phyloP scores from a whole-genome alignment of 2,888 invertebrate species.

The Polietes domitor region DNA sequence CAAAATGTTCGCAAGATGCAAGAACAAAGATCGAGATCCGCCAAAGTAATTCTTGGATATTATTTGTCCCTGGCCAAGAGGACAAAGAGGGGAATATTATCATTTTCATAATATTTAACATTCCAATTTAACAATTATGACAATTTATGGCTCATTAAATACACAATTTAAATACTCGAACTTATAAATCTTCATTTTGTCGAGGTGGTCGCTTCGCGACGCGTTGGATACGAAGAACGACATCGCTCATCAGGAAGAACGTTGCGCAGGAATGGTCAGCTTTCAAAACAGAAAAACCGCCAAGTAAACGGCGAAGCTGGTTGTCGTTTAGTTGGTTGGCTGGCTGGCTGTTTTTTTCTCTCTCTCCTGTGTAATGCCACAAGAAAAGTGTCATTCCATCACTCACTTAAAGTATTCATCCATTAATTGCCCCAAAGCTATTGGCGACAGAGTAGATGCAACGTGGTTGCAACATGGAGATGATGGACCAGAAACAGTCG shows the following conservation, averaged over 20 bases:
- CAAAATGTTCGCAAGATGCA: neutral
- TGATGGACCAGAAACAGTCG: constrained; percentile 16
- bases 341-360: neutral
- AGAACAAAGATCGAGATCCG: neutral
- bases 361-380: constrained; percentile 46
- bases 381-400: constrained; percentile 79
- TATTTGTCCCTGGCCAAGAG: neutral
- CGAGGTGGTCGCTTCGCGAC: too few species aligned
- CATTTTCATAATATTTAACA: constrained; percentile 63
- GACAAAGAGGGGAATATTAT: constrained; percentile 47
- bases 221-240: constrained; percentile 6
- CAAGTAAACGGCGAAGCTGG: constrained; percentile 45
- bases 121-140: constrained; percentile 65
- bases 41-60: too few species aligned
- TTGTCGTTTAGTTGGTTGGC: constrained; percentile 52
- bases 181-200: constrained; percentile 60
- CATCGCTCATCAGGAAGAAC: neutral
- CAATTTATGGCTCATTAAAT: constrained; percentile 67
- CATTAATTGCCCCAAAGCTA: constrained; percentile 79
- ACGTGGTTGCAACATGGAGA: constrained; percentile 17
- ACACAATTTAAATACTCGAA: constrained; percentile 64
- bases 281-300: constrained; percentile 49
- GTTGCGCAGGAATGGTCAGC: neutral
- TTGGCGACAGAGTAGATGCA: constrained; percentile 65
- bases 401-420: constrained; percentile 80